Evolutionary conservation across 2,888 invertebrate species (phyloP), one percentile per base, ranked within the genome.

Genomic region (Orthosia cruda): DNA sequence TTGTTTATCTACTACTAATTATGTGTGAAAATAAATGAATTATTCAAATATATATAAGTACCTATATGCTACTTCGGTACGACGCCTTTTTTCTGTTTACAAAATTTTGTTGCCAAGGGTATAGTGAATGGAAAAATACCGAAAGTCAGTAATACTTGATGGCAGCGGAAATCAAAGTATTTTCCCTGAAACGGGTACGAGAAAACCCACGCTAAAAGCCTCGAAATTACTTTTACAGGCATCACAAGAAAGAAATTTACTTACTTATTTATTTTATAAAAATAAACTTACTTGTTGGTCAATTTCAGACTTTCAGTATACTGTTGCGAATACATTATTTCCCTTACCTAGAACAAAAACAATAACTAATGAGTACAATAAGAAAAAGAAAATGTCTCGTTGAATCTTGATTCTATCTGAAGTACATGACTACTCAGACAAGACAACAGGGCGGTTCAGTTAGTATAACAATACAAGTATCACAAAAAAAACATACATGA

Each of bases 271-370:
- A 40, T 9, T 32, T 32, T 32, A 32, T 32, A 32, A 32, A 32
- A 32, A 32, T 0, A 7, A 32, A 32, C 32, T 55, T 55, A 55
- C 55, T 23, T 23, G 5, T n/a, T 16, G 13, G 11, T 62, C 15
- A 50, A 20, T 16, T 45, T 15, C 26, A 16, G 23, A 3, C 3
- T 16, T 15, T 40, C 13, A 12, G n/a, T 11, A 15, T 15, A 23
- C 0, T 16, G 45, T 13, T 47, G 32, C 0, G 5, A 23, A 4
- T n/a, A 3, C 5, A 12, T 54, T 0, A 13, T 40, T n/a, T 18
- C 11, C 16, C n/a, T 77, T 77, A 77, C 77, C 77, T 77, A 15
- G 16, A 77, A 77, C 54, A 71, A 77, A 65, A 50, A n/a, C 0
- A 47, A 20, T 61, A 18, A 50, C 1, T 0, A 11, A 23, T 64